Conservation (phyloP, 2,888 invertebrate species). For the Neocrepidodera transversa region DNA sequence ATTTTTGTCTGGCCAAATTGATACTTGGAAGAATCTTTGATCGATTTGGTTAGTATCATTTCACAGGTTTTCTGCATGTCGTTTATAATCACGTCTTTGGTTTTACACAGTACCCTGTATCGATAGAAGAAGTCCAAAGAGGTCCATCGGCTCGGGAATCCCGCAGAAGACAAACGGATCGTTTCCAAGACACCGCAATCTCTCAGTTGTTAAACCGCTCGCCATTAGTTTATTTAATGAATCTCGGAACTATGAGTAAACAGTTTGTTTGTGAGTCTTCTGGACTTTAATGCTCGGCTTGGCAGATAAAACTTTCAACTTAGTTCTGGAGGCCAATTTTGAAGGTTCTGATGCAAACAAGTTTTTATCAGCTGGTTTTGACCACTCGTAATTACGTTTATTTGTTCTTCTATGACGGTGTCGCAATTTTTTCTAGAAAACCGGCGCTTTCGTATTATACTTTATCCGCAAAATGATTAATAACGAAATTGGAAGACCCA, state of each 20-base stretch:
- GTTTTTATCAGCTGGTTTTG: slow-evolving; percentile 61
- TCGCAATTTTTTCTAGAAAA: slow-evolving; percentile 96
- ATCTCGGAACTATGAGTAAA: slow-evolving; percentile 80
- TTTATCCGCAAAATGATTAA: slow-evolving; percentile 95
- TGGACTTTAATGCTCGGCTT: slow-evolving; percentile 56
- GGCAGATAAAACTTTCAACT: slow-evolving; percentile 59
- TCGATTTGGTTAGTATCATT: slow-evolving; percentile 77
- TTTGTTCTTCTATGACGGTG: slow-evolving; percentile 93
- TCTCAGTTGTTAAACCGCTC: slow-evolving; percentile 89
- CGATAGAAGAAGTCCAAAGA: slow-evolving; percentile 81
- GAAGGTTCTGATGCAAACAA: slow-evolving; percentile 60
- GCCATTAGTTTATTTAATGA: slow-evolving; percentile 91
- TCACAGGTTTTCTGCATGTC: slow-evolving; percentile 82
- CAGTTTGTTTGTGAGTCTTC: slow-evolving; percentile 65
- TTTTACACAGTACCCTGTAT: slow-evolving; percentile 84
- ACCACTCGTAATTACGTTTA: slow-evolving; percentile 72
- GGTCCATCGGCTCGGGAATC: slow-evolving; percentile 87
- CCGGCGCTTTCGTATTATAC: slow-evolving; percentile 92
- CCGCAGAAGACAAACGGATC: slow-evolving; percentile 96
- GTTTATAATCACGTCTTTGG: slow-evolving; percentile 77
- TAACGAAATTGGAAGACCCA: slow-evolving; percentile 82
- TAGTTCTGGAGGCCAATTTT: slow-evolving; percentile 54
- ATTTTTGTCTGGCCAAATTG: slow-evolving; percentile 98
- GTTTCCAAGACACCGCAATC: slow-evolving; percentile 99
- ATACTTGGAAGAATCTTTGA: slow-evolving; percentile 88